A percentile compares a stretch with the other conserved stretches of the same genome.
Evolutionary conservation across 2,797 vertebrate genomes (phyloP).

Genomic region (Sebastolobus alascanus): DNA sequence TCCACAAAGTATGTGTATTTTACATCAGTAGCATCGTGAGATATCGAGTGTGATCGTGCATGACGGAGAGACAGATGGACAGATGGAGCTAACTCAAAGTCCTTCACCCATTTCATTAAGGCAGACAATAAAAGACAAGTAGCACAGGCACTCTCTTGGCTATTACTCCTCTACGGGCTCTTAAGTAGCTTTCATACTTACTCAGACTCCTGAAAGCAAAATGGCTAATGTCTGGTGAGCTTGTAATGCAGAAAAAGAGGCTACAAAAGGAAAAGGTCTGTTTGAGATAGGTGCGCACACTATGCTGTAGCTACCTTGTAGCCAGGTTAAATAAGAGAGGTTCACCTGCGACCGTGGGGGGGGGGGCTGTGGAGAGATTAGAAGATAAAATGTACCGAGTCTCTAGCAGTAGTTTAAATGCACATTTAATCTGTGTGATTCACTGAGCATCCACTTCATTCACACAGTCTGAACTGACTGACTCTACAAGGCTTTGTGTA

Average conservation of each 20-base stretch:
- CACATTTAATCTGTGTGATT: neutral
- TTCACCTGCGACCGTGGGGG: neutral
- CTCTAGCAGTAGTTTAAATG: neutral
- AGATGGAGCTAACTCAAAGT: neutral
- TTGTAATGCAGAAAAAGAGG: constrained; percentile 5
- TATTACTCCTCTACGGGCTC: constrained; percentile 30
- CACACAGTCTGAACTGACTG: neutral
- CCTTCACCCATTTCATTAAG: constrained; percentile 25
- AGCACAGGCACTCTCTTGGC: constrained; percentile 29
- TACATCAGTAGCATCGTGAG: neutral
- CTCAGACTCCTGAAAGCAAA: constrained; percentile 22
- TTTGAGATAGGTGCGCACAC: neutral
- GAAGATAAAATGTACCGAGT: neutral
- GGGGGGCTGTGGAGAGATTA: neutral
- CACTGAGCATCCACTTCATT: neutral
- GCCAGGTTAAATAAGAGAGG: neutral
- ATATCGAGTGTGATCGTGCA: constrained; percentile 1
- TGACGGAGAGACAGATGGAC: constrained; percentile 22
- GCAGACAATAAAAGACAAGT: constrained; percentile 42
- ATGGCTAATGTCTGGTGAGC: constrained; percentile 29
- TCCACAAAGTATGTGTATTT: neutral
- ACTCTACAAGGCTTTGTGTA: neutral
- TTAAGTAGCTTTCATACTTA: constrained; percentile 41
- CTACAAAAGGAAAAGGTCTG: neutral
- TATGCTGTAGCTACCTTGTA: neutral